These are phyloP conservation scores for Drosophila colorata DNA, from an alignment of 2,888 invertebrate species.

Conservation along the genomic window DNA sequence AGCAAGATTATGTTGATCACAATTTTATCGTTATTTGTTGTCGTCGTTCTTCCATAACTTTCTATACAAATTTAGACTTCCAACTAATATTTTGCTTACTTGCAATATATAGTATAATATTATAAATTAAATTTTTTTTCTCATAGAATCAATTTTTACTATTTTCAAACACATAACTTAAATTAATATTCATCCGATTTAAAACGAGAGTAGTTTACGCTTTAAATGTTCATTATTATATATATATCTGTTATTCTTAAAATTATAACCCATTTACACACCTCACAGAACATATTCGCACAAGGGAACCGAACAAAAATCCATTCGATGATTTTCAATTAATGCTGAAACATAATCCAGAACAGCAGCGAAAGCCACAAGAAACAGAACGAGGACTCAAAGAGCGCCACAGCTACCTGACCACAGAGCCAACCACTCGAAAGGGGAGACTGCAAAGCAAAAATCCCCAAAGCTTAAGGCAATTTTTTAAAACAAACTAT, in stretches of 20 bases:
- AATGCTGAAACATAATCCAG: conserved; percentile 53
- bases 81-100: too few relatives aligned
- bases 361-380: conserved; percentile 29
- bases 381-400: conserved; percentile 16
- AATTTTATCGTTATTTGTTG: neutral
- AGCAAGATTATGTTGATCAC: neutral
- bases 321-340: conserved; percentile 69
- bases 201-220: too few relatives aligned
- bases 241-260: too few relatives aligned
- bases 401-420: conserved; percentile 27
- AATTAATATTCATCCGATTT: too few relatives aligned
- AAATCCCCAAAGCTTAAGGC: conserved; percentile 63
- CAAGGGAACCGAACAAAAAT: conserved; percentile 2
- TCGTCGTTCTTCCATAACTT: neutral
- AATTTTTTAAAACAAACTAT: conserved; percentile 65
- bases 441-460: conserved; percentile 39
- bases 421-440: conserved; percentile 34
- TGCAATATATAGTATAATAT: too few relatives aligned
- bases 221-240: too few relatives aligned
- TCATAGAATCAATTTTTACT: too few relatives aligned
- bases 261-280: too few relatives aligned
- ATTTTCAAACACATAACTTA: too few relatives aligned
- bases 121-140: too few relatives aligned
- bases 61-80: too few relatives aligned
- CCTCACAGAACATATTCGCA: neutral